A percentile compares a stretch with the other conserved stretches of the same genome.
Evolutionary conservation across 1,140 invertebrate species (phyloP).

Genomic region (Pseudomyrmex cubaensis): DNA sequence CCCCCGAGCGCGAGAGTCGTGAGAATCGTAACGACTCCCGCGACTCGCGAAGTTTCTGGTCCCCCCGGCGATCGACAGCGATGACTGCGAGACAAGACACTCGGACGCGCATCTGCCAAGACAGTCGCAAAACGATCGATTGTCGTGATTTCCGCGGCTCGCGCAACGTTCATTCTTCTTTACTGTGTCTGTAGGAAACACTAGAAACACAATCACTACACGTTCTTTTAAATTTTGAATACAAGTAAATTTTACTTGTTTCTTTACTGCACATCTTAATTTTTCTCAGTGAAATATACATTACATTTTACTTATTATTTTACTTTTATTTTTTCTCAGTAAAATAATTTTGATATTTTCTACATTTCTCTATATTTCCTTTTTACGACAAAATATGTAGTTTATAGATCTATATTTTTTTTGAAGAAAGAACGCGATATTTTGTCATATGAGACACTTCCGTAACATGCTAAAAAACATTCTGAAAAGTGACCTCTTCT

Average conservation of each 20-base stretch:
- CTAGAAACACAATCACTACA: slow-evolving; percentile 41
- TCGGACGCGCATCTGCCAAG: slow-evolving; percentile 8
- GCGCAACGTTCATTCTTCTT: slow-evolving; percentile 54
- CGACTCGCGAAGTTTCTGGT: slow-evolving; percentile 32
- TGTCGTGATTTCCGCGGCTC: slow-evolving; percentile 27
- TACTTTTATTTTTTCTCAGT: too few relatives aligned
- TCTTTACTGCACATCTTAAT: too few relatives aligned
- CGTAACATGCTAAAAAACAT: too few relatives aligned
- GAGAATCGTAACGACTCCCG: slow-evolving; percentile 75
- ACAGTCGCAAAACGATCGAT: slow-evolving; percentile 57
- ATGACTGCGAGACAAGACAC: slow-evolving; percentile 2
- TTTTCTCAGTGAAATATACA: too few relatives aligned
- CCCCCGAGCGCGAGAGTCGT: slow-evolving; percentile 64
- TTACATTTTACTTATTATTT: too few relatives aligned
- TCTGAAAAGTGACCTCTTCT: too few relatives aligned
- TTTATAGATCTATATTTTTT: too few relatives aligned
- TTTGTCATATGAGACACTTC: too few relatives aligned
- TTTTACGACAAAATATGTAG: too few relatives aligned
- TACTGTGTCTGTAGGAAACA: slow-evolving; percentile 38
- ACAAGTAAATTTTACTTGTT: background rate
- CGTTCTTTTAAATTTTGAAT: background rate
- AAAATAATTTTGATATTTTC: too few relatives aligned
- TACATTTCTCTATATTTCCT: too few relatives aligned
- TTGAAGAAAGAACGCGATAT: too few relatives aligned
- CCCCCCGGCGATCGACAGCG: slow-evolving; percentile 45